A percentile compares a stretch with the other conserved stretches of the same genome.
Evolutionary conservation across 2,113 vertebrate species (phyloP).

Genomic region (Galemys pyrenaicus): DNA sequence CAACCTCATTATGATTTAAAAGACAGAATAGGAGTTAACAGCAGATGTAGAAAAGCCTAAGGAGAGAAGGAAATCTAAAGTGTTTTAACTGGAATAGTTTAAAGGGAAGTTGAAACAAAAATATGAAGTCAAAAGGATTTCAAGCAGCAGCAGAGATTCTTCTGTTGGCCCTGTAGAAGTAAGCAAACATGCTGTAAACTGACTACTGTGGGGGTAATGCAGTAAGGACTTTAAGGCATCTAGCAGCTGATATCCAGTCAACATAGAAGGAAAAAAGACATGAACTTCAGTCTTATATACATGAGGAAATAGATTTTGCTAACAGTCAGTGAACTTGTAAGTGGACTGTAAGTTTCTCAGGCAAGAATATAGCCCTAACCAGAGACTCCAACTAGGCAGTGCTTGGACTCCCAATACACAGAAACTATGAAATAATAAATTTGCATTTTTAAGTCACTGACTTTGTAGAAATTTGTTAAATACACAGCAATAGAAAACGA

Average conservation of each 20-base stretch:
- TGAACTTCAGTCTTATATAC: not conserved
- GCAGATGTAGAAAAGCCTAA: not conserved
- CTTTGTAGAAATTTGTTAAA: not conserved
- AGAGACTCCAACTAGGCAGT: not conserved
- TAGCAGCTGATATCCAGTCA: not conserved
- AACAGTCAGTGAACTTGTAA: not conserved
- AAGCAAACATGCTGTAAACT: not conserved
- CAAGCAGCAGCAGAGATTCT: not conserved
- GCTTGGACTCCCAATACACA: not conserved
- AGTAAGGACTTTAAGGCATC: not conserved
- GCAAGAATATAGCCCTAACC: not conserved
- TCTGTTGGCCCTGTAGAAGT: not conserved
- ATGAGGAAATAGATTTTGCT: not conserved
- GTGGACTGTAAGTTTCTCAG: not conserved
- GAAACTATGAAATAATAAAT: not conserved
- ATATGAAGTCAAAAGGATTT: not conserved
- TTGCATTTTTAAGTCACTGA: not conserved
- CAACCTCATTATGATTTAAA: not conserved
- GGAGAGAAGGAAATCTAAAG: not conserved
- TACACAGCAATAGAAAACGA: slow-evolving; percentile 33
- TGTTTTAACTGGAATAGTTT: not conserved
- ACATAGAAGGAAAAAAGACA: not conserved
- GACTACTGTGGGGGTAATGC: not conserved
- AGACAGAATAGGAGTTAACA: not conserved
- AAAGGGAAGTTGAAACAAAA: not conserved